Evolutionary conservation across 2,888 invertebrate genomes (phyloP).

Genomic region (Xanthorhoe designata): DNA sequence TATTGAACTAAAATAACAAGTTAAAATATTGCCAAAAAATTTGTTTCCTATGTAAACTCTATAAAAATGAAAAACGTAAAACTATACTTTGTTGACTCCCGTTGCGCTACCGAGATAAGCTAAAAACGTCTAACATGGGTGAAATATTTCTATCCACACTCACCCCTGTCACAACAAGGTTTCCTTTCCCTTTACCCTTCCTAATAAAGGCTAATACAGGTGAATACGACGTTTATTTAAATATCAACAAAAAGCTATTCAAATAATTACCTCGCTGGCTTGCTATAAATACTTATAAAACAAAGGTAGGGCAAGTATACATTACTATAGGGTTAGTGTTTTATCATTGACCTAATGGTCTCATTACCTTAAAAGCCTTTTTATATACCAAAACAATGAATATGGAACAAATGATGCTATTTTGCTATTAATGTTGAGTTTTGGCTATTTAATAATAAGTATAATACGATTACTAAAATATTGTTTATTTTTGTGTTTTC

Average conservation of each 20-base stretch:
- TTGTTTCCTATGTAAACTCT: not conserved
- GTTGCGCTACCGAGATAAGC: not conserved
- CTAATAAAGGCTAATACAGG: not conserved
- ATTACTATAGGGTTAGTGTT: conserved; percentile 1
- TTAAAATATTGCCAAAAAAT: not conserved
- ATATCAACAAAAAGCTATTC: conserved; percentile 1
- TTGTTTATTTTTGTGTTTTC: not conserved
- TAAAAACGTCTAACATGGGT: not conserved
- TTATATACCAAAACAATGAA: not conserved
- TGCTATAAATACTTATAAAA: not conserved
- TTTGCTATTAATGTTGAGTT: no score
- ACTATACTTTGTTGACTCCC: not conserved
- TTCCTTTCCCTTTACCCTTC: not conserved
- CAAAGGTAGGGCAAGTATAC: conserved; percentile 1
- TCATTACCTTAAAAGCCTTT: conserved; percentile 2
- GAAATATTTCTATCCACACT: not conserved
- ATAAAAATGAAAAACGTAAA: not conserved
- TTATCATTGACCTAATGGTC: not conserved
- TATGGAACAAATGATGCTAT: not conserved
- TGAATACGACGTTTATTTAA: not conserved
- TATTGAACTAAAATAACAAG: not conserved
- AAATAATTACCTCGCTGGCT: not conserved
- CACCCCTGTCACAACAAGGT: not conserved
- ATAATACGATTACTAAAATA: not conserved
- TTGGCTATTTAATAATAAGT: no score